Evolutionary conservation across 2,888 invertebrate genomes (phyloP).

Genomic region (Phalera bucephala): DNA sequence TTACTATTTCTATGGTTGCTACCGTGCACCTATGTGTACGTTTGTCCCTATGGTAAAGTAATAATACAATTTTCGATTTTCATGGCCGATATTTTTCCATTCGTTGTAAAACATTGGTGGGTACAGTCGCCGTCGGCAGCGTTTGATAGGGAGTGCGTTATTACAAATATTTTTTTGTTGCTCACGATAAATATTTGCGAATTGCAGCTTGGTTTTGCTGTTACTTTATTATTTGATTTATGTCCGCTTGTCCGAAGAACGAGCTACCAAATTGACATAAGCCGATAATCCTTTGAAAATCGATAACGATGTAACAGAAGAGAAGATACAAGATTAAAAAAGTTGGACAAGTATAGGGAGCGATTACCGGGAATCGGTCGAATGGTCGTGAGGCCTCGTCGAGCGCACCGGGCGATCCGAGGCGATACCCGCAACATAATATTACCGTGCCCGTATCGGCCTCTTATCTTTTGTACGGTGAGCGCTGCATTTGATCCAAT

Average conservation of each 20-base stretch:
- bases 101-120: constrained; percentile 57
- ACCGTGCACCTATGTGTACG: too few species aligned
- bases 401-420: constrained; percentile 45
- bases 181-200: constrained; percentile 33
- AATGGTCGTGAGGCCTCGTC: constrained; percentile 38
- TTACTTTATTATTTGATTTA: constrained; percentile 51
- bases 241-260: constrained; percentile 3
- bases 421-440: constrained; percentile 66
- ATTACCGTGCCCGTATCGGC: constrained; percentile 60
- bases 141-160: constrained; percentile 54
- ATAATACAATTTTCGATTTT: constrained; percentile 71
- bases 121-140: constrained; percentile 51
- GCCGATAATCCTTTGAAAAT: constrained; percentile 42
- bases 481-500: constrained; percentile 83
- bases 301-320: constrained; percentile 40
- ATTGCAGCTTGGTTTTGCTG: constrained; percentile 44
- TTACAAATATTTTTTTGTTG: constrained; percentile 48
- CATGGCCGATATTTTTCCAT: constrained; percentile 69
- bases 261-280: constrained; percentile 32
- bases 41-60: too few species aligned
- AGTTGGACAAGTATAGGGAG: constrained; percentile 42
- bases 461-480: constrained; percentile 79
- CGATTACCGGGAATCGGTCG: constrained; percentile 47
- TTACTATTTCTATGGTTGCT: too few species aligned
- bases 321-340: constrained; percentile 48